Base-by-base conservation (phyloP, 1,140 invertebrate genomes). In the Colletes gigas region DNA sequence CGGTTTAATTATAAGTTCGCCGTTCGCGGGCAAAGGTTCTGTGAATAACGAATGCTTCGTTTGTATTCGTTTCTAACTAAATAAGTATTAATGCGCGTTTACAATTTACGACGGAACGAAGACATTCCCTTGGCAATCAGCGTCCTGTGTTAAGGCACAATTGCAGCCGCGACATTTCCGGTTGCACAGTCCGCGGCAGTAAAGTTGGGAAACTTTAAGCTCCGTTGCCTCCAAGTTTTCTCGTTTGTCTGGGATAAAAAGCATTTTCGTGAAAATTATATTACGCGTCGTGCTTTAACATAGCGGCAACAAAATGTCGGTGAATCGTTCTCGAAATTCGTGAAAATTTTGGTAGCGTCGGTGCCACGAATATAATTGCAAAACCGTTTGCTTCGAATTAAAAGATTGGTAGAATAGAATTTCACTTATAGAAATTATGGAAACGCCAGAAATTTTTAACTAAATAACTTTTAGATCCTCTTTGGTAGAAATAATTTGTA, bases 181-280 rank as follows among this genome's bases (percentile, higher is more conserved):
- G 47, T 55, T 50, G 62, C 47, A 17, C 65, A 75, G 60, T 75
- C 66, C 41, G 17, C 30, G 47, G 60, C 62, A 65, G 21, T 75
- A 66, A 75, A 75, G 72, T 75, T 66, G 12, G 62, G 21, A 7
- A 75, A 75, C 47, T 75, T 75, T 66, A 75, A 75, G 72, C 72
- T 75, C 41, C 62, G 17, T 60, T 54, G 30, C 41, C 72, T 17
- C n/a, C n/a, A 75, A 75, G 47, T 75, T 75, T 75, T 66, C 72
- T 75, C 72, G 60, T 75, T 75, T 75, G 60, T 75, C 39, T 54
- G n/a, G 10, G 44, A 30, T 66, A 66, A 75, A 65, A 65, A 41
- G 47, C 50, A 55, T 57, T 57, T 57, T n/a, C 54, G 15, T 57
- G 17, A n/a, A n/a, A 57, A 57, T 57, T 57, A 57, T n/a, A 10